Base-by-base conservation (phyloP, 2,797 vertebrate genomes). In the Gymnopithys bicolor region DNA sequence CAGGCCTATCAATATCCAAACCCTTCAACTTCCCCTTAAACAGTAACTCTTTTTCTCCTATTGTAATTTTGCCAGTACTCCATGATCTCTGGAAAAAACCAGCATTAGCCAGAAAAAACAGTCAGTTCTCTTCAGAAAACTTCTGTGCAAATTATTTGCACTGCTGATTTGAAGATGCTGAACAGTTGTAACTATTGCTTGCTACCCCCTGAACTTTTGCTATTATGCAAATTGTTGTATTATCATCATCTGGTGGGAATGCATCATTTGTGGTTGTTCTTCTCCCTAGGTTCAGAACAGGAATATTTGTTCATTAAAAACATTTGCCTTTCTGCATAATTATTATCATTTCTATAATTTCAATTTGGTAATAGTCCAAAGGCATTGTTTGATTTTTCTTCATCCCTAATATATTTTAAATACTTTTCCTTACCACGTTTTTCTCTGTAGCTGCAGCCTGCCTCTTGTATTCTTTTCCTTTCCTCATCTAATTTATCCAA, bases 281-380 rank as follows among this genome's bases (percentile, higher is more conserved):
- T 87, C 83, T 91, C 51, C 76, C 63, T 83, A 76, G 59, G 81
- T 91, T 66, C 90, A 67, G 85, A 84, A 69, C 74, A 91, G 73
- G 62, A 86, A 49, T 82, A 93, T 75, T 93, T 87, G 52, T 71
- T 96, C 39, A 91, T 93, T 86, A 88, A 84, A 93, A 95, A 79
- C 41, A 91, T 93, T 95, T 84, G 43, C 80, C 25, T 79, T 94
- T 93, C 83, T 93, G 85, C 63, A 67, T 93, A 96, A 94, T 91
- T 91, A 77, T 84, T 90, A 8, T 49, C 23, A 66, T 89, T 93
- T 88, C 74, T 91, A 35, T 73, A 86, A 95, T 96, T 95, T 94
- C 67, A 84, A 79, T 76, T 94, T 90, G 88, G 90, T 90, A 75
- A 41, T 30, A 41, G 17, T 90, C 90, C 91, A 95, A 94, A 87